Evolutionary conservation across 2,888 invertebrate genomes (phyloP).

Genomic region (Mactromeris polynyma): DNA sequence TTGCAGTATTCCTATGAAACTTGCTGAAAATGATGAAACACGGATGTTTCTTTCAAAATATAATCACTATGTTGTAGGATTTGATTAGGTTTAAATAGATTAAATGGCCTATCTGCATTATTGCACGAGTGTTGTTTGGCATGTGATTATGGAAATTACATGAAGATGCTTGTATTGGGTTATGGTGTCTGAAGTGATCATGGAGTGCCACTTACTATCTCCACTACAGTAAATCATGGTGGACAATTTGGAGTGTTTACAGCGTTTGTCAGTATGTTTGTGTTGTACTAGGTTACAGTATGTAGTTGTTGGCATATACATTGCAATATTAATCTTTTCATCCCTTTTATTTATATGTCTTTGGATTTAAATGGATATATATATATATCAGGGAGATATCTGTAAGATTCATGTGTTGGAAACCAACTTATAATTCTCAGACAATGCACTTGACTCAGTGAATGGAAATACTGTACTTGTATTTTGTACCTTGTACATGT

Average conservation of each 20-base stretch:
- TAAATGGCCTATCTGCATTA: neutral
- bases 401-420: neutral
- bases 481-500: slow-evolving; percentile 42
- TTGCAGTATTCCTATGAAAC: too few relatives aligned
- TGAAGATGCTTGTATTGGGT: neutral
- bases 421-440: slow-evolving; percentile 10
- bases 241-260: neutral
- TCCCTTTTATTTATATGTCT: neutral
- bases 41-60: too few relatives aligned
- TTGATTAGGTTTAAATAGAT: neutral
- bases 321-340: neutral
- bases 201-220: neutral
- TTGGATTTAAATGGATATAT: neutral
- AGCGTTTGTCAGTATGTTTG: neutral
- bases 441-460: slow-evolving; percentile 28
- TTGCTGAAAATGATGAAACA: too few relatives aligned
- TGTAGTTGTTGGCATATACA: neutral
- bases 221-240: neutral
- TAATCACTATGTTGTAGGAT: too few relatives aligned
- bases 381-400: neutral
- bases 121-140: neutral
- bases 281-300: neutral
- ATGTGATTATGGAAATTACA: neutral
- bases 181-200: neutral
- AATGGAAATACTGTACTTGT: slow-evolving; percentile 26